Evolutionary conservation across 1,140 invertebrate species (phyloP), one percentile per base, ranked within the genome.

Genomic region (Chionoecetes opilio): DNA sequence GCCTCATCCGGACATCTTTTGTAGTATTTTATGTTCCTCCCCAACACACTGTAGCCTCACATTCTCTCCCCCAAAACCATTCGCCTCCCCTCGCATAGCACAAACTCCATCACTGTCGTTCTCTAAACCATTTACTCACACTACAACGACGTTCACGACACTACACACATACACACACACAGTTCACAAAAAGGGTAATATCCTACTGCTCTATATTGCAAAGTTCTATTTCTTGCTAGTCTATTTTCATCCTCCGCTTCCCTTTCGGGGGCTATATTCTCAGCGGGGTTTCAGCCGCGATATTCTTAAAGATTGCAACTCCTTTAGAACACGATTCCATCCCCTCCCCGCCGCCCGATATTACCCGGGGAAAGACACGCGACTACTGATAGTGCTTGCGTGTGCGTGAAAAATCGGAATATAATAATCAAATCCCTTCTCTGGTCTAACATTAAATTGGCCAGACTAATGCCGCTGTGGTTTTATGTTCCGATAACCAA

Each of bases 241-340:
- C 46, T 53, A 53, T 85, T 35, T 85, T 85, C 34, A 32, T 85
- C 82, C 82, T 85, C 34, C 82, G 29, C 34, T 85, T 85, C 82
- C 29, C 34, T 85, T 85, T 35, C 34, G 29, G 29, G 29, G 29
- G 29, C 82, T 35, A 85, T 85, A 85, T 32, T 85, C 82, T 35
- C 34, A 31, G 34, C 14, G 82, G 82, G 82, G 82, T 85, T 85
- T 32, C 46, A 53, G 46, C 46, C 46, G 46, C 46, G 46, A 53
- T 53, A 85, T 85, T 31, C 34, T 32, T 35, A 85, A 85, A 35
- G 34, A n/a, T 38, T 88, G 8, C 86, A 37, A n/a, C 86, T 88
- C 29, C 17, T 91, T 32, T 63, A 21, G 21, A 91, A 34, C 90
- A 31, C 41, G n/a, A 38, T 53, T 37, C 84, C 91, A 29, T 8